Conservation (phyloP, 1,140 invertebrate genomes). For the Ctenoplectra terminalis region DNA sequence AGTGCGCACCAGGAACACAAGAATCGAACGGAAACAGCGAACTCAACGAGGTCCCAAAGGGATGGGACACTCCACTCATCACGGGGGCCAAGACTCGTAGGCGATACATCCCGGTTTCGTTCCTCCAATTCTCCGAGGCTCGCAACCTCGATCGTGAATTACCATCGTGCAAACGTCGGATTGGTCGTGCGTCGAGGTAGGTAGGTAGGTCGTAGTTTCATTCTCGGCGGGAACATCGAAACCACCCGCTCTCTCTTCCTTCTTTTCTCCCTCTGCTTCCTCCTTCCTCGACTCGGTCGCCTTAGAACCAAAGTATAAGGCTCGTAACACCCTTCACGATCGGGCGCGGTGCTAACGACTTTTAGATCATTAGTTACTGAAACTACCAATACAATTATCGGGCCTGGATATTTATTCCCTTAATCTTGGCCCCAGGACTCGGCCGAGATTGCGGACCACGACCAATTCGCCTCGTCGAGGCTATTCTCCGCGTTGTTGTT, state of each 20-base stretch:
- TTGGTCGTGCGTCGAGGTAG: conserved; percentile 70
- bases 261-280: background rate
- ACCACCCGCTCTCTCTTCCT: background rate
- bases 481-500: conserved; percentile 56
- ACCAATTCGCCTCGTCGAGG: conserved; percentile 69
- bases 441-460: conserved; percentile 68
- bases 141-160: conserved; percentile 70
- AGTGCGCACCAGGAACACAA: background rate
- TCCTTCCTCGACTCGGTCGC: background rate
- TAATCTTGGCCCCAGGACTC: conserved; percentile 74
- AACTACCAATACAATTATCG: conserved; percentile 83
- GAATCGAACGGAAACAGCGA: background rate
- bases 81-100: background rate
- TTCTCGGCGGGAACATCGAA: conserved; percentile 69
- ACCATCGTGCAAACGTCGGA: conserved; percentile 74
- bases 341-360: conserved; percentile 79
- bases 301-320: conserved; percentile 52
- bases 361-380: conserved; percentile 83
- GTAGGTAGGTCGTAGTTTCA: conserved; percentile 72
- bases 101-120: conserved; percentile 44
- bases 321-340: conserved; percentile 75
- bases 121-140: conserved; percentile 43
- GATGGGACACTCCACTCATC: background rate
- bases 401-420: conserved; percentile 80
- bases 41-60: background rate